These are phyloP conservation scores for Synaphobranchus kaupii DNA, from an alignment of 2,797 vertebrate genomes.

Conservation along the genomic window DNA sequence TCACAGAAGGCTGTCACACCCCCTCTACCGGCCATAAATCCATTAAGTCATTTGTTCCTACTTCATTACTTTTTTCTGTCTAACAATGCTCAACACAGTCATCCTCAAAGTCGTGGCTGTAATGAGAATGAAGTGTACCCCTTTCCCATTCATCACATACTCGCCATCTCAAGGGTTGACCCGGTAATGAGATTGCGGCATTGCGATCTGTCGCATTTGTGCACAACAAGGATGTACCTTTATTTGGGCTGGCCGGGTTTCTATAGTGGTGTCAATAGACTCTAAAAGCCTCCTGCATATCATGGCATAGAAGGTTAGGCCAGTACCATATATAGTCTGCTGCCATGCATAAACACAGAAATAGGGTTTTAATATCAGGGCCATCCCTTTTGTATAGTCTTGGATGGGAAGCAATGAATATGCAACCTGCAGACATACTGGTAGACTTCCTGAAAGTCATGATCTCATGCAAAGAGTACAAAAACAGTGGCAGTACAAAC, in stretches of 20 bases:
- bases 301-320: background rate
- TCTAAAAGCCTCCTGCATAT: background rate
- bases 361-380: background rate
- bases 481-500: background rate
- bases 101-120: constrained; percentile 16
- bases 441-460: background rate
- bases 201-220: background rate
- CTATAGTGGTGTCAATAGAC: background rate
- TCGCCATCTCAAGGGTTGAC: constrained; percentile 13
- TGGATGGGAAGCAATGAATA: background rate
- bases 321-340: background rate
- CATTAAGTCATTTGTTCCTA: constrained; percentile 33
- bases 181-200: constrained; percentile 16
- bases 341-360: background rate
- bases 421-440: background rate
- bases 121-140: constrained; percentile 25
- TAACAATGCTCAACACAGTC: constrained; percentile 13
- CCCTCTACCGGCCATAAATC: constrained; percentile 9
- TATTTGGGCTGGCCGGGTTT: background rate
- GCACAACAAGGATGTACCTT: background rate
- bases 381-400: background rate
- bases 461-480: background rate
- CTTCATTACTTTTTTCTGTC: constrained; percentile 12
- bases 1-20: background rate
- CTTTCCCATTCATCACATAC: constrained; percentile 12